A percentile compares a stretch with the other conserved stretches of the same genome.
These are phyloP conservation scores for Vultur gryphus DNA, from an alignment of 2,797 vertebrate genomes.

Conservation along the genomic window DNA sequence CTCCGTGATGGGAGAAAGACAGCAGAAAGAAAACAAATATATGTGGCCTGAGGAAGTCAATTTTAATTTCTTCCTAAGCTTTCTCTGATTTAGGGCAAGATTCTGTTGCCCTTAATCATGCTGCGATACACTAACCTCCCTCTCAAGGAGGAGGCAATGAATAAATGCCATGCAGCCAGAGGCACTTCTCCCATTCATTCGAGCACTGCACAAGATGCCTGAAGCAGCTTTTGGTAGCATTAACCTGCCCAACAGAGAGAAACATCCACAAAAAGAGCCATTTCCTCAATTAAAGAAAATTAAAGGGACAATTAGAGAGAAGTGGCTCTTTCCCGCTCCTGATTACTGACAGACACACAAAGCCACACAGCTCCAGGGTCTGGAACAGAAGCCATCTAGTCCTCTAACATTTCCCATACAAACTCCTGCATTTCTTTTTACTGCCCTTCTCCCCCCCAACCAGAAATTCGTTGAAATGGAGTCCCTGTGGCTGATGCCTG, in stretches of 20 bases:
- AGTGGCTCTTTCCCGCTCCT: not conserved
- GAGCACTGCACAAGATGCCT: not conserved
- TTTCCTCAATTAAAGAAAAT: not conserved
- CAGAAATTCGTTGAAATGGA: not conserved
- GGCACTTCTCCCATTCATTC: not conserved
- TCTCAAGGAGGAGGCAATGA: not conserved
- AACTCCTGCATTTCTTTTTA: not conserved
- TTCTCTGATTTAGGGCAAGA: not conserved
- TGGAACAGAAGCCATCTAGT: not conserved
- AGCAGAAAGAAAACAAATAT: not conserved
- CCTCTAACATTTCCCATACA: not conserved
- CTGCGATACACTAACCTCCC: not conserved
- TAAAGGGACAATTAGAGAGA: not conserved
- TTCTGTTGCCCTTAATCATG: not conserved
- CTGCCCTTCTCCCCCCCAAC: too few relatives aligned
- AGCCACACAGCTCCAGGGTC: not conserved
- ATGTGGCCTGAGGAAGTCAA: not conserved
- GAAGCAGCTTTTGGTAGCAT: not conserved
- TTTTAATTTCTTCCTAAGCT: slow-evolving; percentile 15
- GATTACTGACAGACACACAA: not conserved
- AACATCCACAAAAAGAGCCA: not conserved
- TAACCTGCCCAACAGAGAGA: not conserved
- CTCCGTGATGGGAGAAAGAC: not conserved
- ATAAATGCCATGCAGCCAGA: not conserved
- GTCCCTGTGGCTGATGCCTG: not conserved